These are phyloP conservation scores for Drosophila koepferae DNA, from an alignment of 2,888 invertebrate species.

Conservation along the genomic window DNA sequence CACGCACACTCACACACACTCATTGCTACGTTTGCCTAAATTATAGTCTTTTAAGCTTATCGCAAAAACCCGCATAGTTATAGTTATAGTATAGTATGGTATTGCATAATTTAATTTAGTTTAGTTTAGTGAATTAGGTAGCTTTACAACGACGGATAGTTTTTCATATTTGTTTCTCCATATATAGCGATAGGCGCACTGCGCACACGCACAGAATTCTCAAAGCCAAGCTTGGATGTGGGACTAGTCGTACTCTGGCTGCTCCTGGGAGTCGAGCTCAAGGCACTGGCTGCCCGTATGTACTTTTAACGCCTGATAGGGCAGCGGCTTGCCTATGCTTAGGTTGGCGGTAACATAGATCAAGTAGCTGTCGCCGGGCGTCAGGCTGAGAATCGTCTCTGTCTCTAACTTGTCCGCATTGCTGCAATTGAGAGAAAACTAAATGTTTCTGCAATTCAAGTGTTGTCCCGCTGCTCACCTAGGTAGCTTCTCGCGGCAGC, in stretches of 20 bases:
- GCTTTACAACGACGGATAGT: constrained; percentile 80
- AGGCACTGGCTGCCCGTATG: constrained; percentile 81
- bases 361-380: constrained; percentile 86
- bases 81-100: constrained; percentile 43
- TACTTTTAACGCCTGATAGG: constrained; percentile 86
- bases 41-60: constrained; percentile 69
- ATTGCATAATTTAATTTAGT: constrained; percentile 42
- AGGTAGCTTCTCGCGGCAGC: constrained; percentile 80
- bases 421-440: constrained; percentile 11
- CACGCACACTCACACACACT: constrained; percentile 20
- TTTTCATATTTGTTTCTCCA: constrained; percentile 27
- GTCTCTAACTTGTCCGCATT: constrained; percentile 86
- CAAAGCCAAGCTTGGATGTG: not conserved
- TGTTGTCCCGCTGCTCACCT: constrained; percentile 58
- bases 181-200: not conserved
- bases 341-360: constrained; percentile 87
- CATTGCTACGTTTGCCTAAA: constrained; percentile 49
- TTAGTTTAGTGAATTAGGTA: constrained; percentile 60
- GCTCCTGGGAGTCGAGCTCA: constrained; percentile 79
- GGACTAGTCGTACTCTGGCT: constrained; percentile 75
- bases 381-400: constrained; percentile 85
- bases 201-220: no score
- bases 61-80: constrained; percentile 66
- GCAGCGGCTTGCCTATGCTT: constrained; percentile 86
- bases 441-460: not conserved